These are phyloP conservation scores for Holocentrus rufus DNA, from an alignment of 2,797 vertebrate species.

Conservation along the genomic window DNA sequence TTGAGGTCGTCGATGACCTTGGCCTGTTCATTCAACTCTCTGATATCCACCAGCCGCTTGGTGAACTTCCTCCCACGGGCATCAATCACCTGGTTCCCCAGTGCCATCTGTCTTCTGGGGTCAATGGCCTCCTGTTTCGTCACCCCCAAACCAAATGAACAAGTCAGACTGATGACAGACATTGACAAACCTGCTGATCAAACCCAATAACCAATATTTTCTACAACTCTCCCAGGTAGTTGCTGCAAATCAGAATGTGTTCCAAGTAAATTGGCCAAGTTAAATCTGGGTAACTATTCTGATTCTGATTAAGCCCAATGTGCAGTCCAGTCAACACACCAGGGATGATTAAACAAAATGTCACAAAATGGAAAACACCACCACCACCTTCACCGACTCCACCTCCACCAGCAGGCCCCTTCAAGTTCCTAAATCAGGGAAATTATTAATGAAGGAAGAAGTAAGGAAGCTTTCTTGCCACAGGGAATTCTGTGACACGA, in stretches of 20 bases:
- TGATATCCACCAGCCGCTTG: constrained; percentile 95
- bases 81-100: constrained; percentile 86
- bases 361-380: constrained; percentile 33
- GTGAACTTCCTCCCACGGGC: constrained; percentile 90
- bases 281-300: constrained; percentile 8
- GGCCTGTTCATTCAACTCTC: constrained; percentile 98
- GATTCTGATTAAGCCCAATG: constrained; percentile 12
- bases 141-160: not conserved
- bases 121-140: constrained; percentile 88
- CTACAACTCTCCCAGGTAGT: not conserved
- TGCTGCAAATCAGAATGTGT: not conserved
- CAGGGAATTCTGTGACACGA: constrained; percentile 12
- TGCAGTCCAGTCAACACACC: constrained; percentile 41
- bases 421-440: constrained; percentile 8
- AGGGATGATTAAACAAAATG: constrained; percentile 19
- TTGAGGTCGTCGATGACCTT: constrained; percentile 99
- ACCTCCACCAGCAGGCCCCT: constrained; percentile 47
- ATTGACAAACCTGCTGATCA: constrained; percentile 3
- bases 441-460: constrained; percentile 14
- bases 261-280: constrained; percentile 30
- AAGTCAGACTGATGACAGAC: not conserved
- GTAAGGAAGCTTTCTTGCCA: constrained; percentile 25
- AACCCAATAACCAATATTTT: not conserved
- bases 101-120: constrained; percentile 84
- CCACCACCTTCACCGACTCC: constrained; percentile 44